These are phyloP conservation scores for Caligus rogercresseyi DNA, from an alignment of 1,140 invertebrate species.

Conservation along the genomic window DNA sequence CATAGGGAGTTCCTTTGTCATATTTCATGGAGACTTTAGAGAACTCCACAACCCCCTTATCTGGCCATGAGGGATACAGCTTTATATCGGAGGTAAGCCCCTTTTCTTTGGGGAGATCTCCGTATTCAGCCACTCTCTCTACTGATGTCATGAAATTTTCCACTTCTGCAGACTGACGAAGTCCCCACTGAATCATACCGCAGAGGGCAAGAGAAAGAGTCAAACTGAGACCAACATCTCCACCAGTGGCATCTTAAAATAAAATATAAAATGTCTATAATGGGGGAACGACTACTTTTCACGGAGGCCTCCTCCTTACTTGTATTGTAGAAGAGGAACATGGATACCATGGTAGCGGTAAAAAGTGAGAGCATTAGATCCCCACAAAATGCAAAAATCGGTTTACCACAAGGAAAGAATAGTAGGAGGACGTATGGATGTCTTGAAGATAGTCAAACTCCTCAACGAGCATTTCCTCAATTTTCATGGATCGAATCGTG, in stretches of 20 bases:
- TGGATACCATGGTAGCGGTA: not conserved
- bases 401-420: not conserved
- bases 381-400: not conserved
- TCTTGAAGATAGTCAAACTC: conserved; percentile 55
- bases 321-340: not conserved
- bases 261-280: not conserved
- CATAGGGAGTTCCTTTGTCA: not conserved
- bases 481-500: conserved; percentile 64
- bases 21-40: conserved; percentile 7
- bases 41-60: conserved; percentile 7
- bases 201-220: conserved; percentile 55
- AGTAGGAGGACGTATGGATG: not conserved
- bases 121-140: conserved; percentile 61
- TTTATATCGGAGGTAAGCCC: conserved; percentile 26
- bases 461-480: conserved; percentile 50
- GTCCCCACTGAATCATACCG: conserved; percentile 64
- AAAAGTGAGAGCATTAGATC: not conserved
- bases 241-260: conserved; percentile 29
- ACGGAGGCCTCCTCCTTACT: too few species aligned
- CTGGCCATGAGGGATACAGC: conserved; percentile 2
- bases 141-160: conserved; percentile 66
- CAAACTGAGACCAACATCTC: conserved; percentile 57
- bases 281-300: too few species aligned
- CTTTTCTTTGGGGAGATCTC: conserved; percentile 43
- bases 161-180: conserved; percentile 48